Evolutionary conservation across 2,888 invertebrate genomes (phyloP), one percentile per base, ranked within the genome.

Genomic region (Tenthredo livida): DNA sequence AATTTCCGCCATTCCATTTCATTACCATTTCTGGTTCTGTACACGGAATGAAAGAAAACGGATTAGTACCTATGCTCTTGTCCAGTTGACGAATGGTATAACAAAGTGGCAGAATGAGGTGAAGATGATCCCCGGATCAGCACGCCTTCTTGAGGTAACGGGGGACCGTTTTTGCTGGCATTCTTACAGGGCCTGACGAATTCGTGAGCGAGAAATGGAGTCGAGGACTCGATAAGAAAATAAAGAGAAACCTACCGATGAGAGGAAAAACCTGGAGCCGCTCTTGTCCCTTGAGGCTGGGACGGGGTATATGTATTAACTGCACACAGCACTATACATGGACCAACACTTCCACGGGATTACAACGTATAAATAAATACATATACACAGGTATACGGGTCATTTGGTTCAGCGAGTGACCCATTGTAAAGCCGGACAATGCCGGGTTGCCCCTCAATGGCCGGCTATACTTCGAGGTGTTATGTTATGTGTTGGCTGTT

Each of bases 401-500:
- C 91, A 91, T 90, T 90, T 90, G 89, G 89, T 88, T 87, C 87
- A 88, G 89, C 90, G 92, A 90, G 91, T 91, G 91, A 91, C 89
- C 90, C 89, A 91, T 91, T 91, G 92, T 91, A 89, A 90, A 89
- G 88, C 89, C 88, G 91, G 90, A 91, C 91, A 92, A 91, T 90
- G 87, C 89, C 88, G 90, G 87, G 88, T 88, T 89, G 90, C 89
- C 89, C 89, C 89, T 91, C 90, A 91, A 91, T 91, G 88, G 89
- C 88, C 89, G 89, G 89, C 90, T 89, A 89, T 91, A 83, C 83
- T 67, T 83, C 88, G 88, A 91, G 91, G 91, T 91, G 91, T 91
- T 91, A 91, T 91, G 91, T 92, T 92, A 91, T 92, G 90, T 90
- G 91, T 91, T 89, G 88, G 89, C 89, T 90, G 89, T 89, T 90